Evolutionary conservation across 2,888 invertebrate species (phyloP).

Genomic region (Eristalis intricaria): DNA sequence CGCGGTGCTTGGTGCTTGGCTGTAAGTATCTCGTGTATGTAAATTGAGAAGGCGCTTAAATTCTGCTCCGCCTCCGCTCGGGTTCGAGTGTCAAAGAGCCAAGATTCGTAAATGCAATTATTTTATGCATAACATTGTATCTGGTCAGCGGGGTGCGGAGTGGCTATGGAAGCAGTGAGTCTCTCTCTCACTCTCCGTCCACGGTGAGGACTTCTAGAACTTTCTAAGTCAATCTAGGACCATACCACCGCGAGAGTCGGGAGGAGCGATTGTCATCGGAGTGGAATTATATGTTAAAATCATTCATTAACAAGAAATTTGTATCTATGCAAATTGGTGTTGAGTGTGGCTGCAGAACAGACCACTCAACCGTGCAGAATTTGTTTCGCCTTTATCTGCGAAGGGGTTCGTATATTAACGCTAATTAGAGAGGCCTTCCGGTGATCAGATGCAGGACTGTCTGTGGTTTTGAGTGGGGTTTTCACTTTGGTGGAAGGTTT

Average conservation of each 20-base stretch:
- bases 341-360: constrained; percentile 9
- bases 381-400: constrained; percentile 39
- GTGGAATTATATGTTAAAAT: constrained; percentile 64
- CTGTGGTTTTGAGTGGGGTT: no score
- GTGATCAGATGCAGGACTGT: no score
- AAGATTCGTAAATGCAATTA: constrained; percentile 71
- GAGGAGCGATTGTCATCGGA: constrained; percentile 56
- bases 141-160: constrained; percentile 38
- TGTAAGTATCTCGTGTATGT: constrained; percentile 50
- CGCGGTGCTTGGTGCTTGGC: constrained; percentile 4
- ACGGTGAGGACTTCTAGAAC: constrained; percentile 23
- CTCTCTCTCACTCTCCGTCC: constrained; percentile 43
- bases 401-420: constrained; percentile 28
- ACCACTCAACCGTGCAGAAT: not conserved
- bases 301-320: constrained; percentile 70
- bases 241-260: not conserved
- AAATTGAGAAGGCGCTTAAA: constrained; percentile 71
- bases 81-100: constrained; percentile 70
- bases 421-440: constrained; percentile 33
- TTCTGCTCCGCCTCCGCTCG: constrained; percentile 65
- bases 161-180: not conserved
- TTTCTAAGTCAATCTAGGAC: constrained; percentile 8
- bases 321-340: constrained; percentile 69
- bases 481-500: no score
- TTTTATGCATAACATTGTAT: constrained; percentile 68